Percentiles rank a stretch among this genome's conserved stretches.
Conservation (phyloP, 2,113 vertebrate genomes). For the Girardinichthys multiradiatus region DNA sequence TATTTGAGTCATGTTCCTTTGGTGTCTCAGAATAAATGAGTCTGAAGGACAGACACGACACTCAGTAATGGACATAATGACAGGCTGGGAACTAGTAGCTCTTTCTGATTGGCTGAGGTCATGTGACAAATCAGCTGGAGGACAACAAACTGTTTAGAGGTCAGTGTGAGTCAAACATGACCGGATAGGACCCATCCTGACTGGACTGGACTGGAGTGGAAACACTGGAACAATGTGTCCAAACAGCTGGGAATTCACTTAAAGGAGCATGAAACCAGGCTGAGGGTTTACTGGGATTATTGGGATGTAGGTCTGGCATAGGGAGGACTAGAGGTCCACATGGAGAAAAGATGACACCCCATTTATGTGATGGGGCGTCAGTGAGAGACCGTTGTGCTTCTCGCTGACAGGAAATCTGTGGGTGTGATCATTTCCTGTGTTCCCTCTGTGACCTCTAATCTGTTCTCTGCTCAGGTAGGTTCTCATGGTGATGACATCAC, state of each 20-base stretch:
- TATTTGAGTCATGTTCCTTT: background rate
- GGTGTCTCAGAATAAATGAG: conserved; percentile 7
- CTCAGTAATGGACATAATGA: conserved; percentile 16
- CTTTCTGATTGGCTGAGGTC: background rate
- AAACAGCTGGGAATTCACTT: conserved; percentile 1
- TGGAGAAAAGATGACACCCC: background rate
- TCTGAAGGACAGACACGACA: conserved; percentile 23
- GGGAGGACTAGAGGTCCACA: background rate
- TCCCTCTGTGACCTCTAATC: background rate
- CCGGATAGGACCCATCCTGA: background rate
- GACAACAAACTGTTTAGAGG: background rate
- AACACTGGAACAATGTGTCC: conserved; percentile 7
- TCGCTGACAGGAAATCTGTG: background rate
- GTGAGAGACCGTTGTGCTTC: background rate
- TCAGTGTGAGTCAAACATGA: background rate
- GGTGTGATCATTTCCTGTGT: background rate
- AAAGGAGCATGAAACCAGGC: background rate
- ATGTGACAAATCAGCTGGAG: conserved; percentile 12
- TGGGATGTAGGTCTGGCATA: background rate
- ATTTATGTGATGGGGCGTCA: background rate
- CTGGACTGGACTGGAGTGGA: background rate
- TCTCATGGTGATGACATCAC: background rate
- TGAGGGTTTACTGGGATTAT: background rate
- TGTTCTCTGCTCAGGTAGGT: background rate
- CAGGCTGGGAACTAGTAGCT: conserved; percentile 20